phyloP scores from a whole-genome alignment of 2,113 vertebrate species.

The Gobio gobio region DNA sequence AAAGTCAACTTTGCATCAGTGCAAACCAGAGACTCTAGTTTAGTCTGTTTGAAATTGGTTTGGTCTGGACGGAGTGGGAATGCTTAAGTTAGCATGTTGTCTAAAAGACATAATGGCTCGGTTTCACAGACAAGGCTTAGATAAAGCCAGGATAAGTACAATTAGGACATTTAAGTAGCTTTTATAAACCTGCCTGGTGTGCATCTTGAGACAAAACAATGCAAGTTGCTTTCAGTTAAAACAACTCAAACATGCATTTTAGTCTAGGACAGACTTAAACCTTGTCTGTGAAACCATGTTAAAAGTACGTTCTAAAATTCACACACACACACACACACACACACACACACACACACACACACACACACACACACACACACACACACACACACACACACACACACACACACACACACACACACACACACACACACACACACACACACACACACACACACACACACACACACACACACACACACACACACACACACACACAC shows the following conservation, averaged over 20 bases:
- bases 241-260: no score
- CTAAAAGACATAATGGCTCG: neutral
- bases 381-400: neutral
- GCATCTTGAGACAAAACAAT: no score
- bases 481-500: neutral
- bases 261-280: no score
- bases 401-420: neutral
- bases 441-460: neutral
- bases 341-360: neutral
- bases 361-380: neutral
- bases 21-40: neutral
- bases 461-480: neutral
- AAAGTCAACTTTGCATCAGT: conserved; percentile 4
- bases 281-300: neutral
- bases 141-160: no score
- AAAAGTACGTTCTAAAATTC: neutral
- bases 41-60: neutral
- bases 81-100: neutral
- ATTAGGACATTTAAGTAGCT: no score
- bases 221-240: no score
- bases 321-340: neutral
- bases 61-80: neutral
- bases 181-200: no score
- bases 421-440: neutral
- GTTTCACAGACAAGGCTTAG: no score